Evolutionary conservation across 2,797 vertebrate genomes (phyloP), one percentile per base, ranked within the genome.

Genomic region (Crocodylus rhombifer): DNA sequence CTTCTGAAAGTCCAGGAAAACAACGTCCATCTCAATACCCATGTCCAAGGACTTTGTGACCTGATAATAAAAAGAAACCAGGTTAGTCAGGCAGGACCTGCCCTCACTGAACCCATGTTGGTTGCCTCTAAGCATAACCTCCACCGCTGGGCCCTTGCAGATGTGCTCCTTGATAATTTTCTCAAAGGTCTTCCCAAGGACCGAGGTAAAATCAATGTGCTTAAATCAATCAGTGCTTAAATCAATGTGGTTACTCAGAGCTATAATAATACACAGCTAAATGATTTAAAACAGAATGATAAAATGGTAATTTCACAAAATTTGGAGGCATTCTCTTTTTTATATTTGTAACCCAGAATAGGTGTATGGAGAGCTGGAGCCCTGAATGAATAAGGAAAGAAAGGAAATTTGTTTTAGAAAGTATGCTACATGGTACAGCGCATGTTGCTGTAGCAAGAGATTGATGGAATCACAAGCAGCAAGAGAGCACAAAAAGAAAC

Each of bases 401-500:
- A 64, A 89, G 83, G 80, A 33, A 26, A 80, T 10, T 61, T 87
- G 67, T 71, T 87, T 87, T 76, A 91, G 85, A 89, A 84, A 83
- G 65, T 33, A 30, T 91, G 73, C 36, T 91, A 58, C 33, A 36
- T 6, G 92, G 67, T 28, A 87, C 61, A 26, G 33, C 61, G 74
- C 4, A 3, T 4, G 1, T 55, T 83, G 80, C 42, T 77, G 33
- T 63, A 84, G 75, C 11, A 62, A 93, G 57, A 78, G 11, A 73
- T 12, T 1, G 1, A 61, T 74, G 65, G 73, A 85, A 58, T 80
- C 80, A 90, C 84, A n/a, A 77, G 28, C 55, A 77, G 56, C 55
- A 94, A 89, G 69, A 78, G 36, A 94, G 77, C 36, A 77, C 77
- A 89, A 90, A 90, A 90, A 91, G 89, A 94, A 92, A 89, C 18